Evolutionary conservation across 64 coral and sea anemone species (phyloP).

Genomic region (Montipora foliosa): DNA sequence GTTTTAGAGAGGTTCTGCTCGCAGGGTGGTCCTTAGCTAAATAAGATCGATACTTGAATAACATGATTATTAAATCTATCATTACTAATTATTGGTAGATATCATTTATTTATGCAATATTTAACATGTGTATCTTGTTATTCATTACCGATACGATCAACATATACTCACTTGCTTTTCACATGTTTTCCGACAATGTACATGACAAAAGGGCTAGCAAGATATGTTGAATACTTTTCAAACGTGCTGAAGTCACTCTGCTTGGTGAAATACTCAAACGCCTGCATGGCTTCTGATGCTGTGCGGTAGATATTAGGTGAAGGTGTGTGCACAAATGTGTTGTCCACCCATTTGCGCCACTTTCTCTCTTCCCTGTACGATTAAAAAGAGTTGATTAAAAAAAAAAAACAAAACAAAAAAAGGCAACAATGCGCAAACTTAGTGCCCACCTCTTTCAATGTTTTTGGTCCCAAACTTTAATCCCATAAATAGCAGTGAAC

Average conservation of each 20-base stretch:
- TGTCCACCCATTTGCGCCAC: slow-evolving; percentile 96
- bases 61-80: too few relatives aligned
- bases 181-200: slow-evolving; percentile 95
- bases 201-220: slow-evolving; percentile 84
- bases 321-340: slow-evolving; percentile 89
- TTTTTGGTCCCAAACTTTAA: too few relatives aligned
- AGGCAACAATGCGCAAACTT: too few relatives aligned
- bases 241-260: slow-evolving; percentile 84
- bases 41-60: too few relatives aligned
- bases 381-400: neutral
- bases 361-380: slow-evolving; percentile 78
- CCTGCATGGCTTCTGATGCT: slow-evolving; percentile 87
- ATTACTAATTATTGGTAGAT: too few relatives aligned
- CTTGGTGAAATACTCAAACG: slow-evolving; percentile 93
- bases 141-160: too few relatives aligned
- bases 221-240: slow-evolving; percentile 81
- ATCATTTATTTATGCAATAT: too few relatives aligned
- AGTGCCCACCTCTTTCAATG: too few relatives aligned
- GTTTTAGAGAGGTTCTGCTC: too few relatives aligned
- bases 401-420: neutral
- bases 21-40: too few relatives aligned
- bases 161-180: slow-evolving; percentile 77
- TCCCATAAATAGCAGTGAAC: too few relatives aligned
- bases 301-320: slow-evolving; percentile 99
- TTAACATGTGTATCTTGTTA: too few relatives aligned